Conservation (phyloP, 2,113 vertebrate genomes). For the Globicephala melas region DNA sequence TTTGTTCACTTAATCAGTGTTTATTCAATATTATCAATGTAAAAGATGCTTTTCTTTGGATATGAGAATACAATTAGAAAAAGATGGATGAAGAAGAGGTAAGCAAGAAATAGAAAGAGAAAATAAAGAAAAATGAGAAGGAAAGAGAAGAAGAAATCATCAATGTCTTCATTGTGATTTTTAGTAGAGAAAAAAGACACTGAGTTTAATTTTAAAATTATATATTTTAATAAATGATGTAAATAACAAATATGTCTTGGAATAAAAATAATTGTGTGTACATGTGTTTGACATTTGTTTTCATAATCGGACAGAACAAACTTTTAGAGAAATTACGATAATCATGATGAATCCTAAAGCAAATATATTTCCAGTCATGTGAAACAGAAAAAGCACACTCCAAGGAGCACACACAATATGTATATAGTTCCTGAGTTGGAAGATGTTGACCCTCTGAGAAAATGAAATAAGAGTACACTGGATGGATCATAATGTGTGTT, state of each 20-base stretch:
- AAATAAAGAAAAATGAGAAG: neutral
- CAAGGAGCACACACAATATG: neutral
- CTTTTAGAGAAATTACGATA: neutral
- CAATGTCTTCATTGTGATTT: neutral
- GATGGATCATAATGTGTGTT: neutral
- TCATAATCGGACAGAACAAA: neutral
- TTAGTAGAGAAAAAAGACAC: neutral
- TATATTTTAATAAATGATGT: neutral
- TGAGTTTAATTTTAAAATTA: neutral
- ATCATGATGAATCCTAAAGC: neutral
- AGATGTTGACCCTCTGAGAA: neutral
- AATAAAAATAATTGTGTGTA: neutral
- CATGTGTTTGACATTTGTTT: neutral
- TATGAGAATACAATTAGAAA: neutral
- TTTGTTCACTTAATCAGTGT: neutral
- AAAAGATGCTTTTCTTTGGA: neutral
- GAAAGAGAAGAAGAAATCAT: neutral
- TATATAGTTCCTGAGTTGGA: neutral
- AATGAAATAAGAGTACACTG: neutral
- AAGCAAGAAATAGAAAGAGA: neutral
- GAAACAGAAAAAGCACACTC: neutral
- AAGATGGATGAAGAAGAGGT: neutral
- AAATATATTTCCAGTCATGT: neutral
- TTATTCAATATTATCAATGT: neutral
- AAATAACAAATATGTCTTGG: neutral